Evolutionary conservation across 2,113 vertebrate genomes (phyloP), one percentile per base, ranked within the genome.

Genomic region (Grammomys surdaster): DNA sequence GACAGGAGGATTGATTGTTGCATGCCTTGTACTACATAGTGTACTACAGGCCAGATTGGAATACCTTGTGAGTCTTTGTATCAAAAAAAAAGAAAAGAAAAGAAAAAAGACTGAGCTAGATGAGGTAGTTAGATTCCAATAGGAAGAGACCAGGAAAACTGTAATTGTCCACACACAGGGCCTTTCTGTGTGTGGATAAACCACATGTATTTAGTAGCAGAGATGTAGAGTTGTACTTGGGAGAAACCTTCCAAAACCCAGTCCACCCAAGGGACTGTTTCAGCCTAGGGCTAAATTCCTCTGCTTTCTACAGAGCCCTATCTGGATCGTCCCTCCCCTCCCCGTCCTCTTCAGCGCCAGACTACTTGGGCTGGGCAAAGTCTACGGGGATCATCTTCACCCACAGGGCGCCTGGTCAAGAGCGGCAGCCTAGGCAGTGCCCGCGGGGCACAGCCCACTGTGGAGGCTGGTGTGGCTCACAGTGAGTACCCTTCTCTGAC

Each of bases 301-400:
- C 24, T 54, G 43, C 58, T 80, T 89, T 80, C 63, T 36, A 28
- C 81, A 98, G 98, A 95, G 51, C 87, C 93, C 72, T 33, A 1
- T 72, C 95, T 26, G 78, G 91, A 93, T 80, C 88, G 6, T n/a
- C 95, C 8, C 81, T 43, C 94, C 93, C 98, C 95, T 78, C 90
- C 98, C 4, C 97, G 96, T 8, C 96, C 97, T 72, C 98, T 99
- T 92, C 98, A 99, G 96, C 99, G 99, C 22, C 99, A 99, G 98
- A 98, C 99, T 48, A 99, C 99, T 4, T 99, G 99, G 99, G 99
- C 99, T 0, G 99, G 99, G 19, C 97, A 98, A 97, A 99, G 99
- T 84, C 98, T 99, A 17, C 98, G 98, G 94, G 99, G 99, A 87
- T 97, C 98, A 2, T 97, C 99, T 14, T 99, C 98, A 1, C 97